Evolutionary conservation across 2,888 invertebrate species (phyloP), one percentile per base, ranked within the genome.

Genomic region (Dasypolia templi): DNA sequence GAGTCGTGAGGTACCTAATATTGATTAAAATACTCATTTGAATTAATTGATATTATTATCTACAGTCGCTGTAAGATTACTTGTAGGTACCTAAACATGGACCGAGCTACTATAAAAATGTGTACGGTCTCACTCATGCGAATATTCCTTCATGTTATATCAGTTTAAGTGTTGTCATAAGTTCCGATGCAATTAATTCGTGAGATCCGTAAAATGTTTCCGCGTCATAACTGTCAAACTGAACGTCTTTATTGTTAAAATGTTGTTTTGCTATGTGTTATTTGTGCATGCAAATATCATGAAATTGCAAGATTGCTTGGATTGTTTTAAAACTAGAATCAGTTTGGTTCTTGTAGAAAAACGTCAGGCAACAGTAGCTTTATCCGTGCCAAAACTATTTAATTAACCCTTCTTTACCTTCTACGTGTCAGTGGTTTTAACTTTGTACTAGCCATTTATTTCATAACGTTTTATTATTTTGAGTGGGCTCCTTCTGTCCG

Each of bases 131-230:
- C 76, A 78, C 84, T 83, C 81, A 86, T 86, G 82, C 86, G 84
- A 89, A 89, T 88, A 84, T 88, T 87, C 71, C 77, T 76, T 69
- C 81, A 89, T 86, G 87, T 91, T 88, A 86, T 86, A 90, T 89
- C 86, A n/a, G n/a, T 85, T 80, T 78, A 58, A 78, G 77, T 81
- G 80, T 83, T 77, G 75, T 82, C 81, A 76, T 83, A 77, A 83
- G 78, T 79, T 84, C 75, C 82, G 76, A 82, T 79, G 80, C 73
- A 83, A 71, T 65, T 69, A 78, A 72, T 81, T 42, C 11, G 7
- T 39, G 51, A 46, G 64, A 79, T 83, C 82, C 78, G 80, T 59
- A 58, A 67, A 70, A 75, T 55, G 53, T 65, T 55, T 63, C 58
- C 56, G 59, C 35, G 53, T 64, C 51, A 64, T 73, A 66, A 66